Evolutionary conservation across 1,140 invertebrate species (phyloP), one percentile per base, ranked within the genome.

Genomic region (Mamestra configurata): DNA sequence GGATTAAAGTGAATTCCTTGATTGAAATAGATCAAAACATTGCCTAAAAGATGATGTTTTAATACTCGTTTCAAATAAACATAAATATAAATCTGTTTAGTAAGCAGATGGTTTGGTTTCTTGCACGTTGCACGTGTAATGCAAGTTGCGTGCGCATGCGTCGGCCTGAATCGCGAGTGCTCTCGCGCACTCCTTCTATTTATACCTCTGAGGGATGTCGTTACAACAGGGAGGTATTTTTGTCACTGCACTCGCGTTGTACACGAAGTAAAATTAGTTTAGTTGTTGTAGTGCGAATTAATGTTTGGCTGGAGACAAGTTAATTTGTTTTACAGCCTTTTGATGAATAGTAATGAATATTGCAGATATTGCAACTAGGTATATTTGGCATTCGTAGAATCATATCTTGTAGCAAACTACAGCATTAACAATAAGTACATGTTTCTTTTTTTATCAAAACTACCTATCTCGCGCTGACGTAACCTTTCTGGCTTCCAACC

Each of bases 201-300:
- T 85, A 86, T 90, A 89, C 82, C 84, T 77, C 68, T 85, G 77
- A 83, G 84, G 79, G 86, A 88, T 89, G 88, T 89, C 88, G 90
- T 84, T 84, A 76, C 76, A 66, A 82, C 81, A 79, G 59, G 73
- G 77, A 64, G 81, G 70, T 92, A 92, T 92, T 91, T 92, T 85
- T 84, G 88, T 92, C 88, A 61, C 68, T 75, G 57, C 64, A 64
- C 75, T 53, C 57, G 55, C 49, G 73, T 64, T 68, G 27, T 51
- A 82, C 81, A 73, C 68, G 70, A 27, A 70, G 73, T 76, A 72
- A 83, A 81, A 82, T 66, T 75, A 84, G n/a, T 31, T 5, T 31
- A 31, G 2, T 31, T 1, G 51, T 81, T 82, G 13, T 31, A 27
- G 24, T 40, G 71, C 49, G 49, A 73, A 73, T 71, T 70, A 15